Conservation (phyloP, 2,888 invertebrate genomes). For the Baccha elongata region DNA sequence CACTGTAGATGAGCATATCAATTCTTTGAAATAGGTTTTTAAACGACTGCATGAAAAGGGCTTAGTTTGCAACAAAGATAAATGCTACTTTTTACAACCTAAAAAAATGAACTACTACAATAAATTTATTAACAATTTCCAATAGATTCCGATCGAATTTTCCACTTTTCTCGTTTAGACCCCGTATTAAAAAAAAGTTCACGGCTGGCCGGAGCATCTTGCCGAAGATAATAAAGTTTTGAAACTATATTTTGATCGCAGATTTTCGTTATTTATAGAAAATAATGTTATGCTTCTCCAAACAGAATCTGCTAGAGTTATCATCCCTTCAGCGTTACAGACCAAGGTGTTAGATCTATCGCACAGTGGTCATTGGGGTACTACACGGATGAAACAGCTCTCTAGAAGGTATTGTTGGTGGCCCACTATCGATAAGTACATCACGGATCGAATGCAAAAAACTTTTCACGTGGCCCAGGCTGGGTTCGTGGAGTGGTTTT, state of each 20-base stretch:
- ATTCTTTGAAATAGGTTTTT: too few relatives aligned
- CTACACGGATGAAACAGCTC: conserved; percentile 19
- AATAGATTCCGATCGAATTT: too few relatives aligned
- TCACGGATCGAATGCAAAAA: too few relatives aligned
- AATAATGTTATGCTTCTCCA: background rate
- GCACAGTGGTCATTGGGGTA: conserved; percentile 30
- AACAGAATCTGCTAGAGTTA: background rate
- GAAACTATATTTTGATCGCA: conserved; percentile 30
- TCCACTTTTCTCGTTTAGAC: background rate
- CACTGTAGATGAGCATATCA: too few relatives aligned
- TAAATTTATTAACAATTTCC: conserved; percentile 29
- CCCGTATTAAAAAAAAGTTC: conserved; percentile 2
- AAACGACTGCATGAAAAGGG: too few relatives aligned
- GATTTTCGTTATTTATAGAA: conserved; percentile 7
- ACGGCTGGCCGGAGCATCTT: background rate
- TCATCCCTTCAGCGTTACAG: background rate
- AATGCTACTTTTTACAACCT: too few relatives aligned
- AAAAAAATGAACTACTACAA: conserved; percentile 33
- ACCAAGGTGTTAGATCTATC: conserved; percentile 1
- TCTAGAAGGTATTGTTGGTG: conserved; percentile 31
- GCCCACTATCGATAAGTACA: conserved; percentile 16
- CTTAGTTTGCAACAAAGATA: too few relatives aligned
- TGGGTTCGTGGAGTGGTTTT: background rate
- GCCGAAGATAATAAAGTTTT: background rate
- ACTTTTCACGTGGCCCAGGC: conserved; percentile 1